These are phyloP conservation scores for Bombyx mori DNA, from an alignment of 1,140 invertebrate genomes.

Conservation along the genomic window DNA sequence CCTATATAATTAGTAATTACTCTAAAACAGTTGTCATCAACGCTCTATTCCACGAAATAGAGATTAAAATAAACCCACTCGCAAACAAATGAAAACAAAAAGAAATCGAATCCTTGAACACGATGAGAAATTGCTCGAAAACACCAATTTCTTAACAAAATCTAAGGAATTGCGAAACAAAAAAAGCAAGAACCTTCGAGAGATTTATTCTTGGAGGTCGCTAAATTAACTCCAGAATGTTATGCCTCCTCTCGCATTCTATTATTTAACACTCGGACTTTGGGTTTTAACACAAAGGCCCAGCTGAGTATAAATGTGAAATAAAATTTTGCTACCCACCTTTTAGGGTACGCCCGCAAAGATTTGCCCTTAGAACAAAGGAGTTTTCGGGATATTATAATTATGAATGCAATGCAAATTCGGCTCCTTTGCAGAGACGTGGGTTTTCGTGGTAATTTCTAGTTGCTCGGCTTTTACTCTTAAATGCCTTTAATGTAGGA, in stretches of 20 bases:
- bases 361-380: slow-evolving; percentile 7
- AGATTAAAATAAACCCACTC: too few species aligned
- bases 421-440: too few species aligned
- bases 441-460: too few species aligned
- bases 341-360: slow-evolving; percentile 3
- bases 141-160: slow-evolving; percentile 6
- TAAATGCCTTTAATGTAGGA: too few species aligned
- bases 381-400: slow-evolving; percentile 2
- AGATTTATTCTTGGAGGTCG: slow-evolving; percentile 38
- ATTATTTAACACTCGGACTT: slow-evolving; percentile 30
- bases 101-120: too few species aligned
- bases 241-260: slow-evolving; percentile 27
- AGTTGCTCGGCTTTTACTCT: too few species aligned
- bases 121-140: not conserved
- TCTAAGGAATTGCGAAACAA: slow-evolving; percentile 15
- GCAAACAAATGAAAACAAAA: too few species aligned
- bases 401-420: slow-evolving; percentile 2
- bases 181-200: slow-evolving; percentile 18
- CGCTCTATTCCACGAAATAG: too few species aligned
- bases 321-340: slow-evolving; percentile 6
- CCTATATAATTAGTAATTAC: too few species aligned
- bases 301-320: not conserved
- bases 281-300: slow-evolving; percentile 23
- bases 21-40: too few species aligned
- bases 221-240: slow-evolving; percentile 36